Base-by-base conservation (phyloP, 2,797 vertebrate genomes). In the Nannoperca obscura region DNA sequence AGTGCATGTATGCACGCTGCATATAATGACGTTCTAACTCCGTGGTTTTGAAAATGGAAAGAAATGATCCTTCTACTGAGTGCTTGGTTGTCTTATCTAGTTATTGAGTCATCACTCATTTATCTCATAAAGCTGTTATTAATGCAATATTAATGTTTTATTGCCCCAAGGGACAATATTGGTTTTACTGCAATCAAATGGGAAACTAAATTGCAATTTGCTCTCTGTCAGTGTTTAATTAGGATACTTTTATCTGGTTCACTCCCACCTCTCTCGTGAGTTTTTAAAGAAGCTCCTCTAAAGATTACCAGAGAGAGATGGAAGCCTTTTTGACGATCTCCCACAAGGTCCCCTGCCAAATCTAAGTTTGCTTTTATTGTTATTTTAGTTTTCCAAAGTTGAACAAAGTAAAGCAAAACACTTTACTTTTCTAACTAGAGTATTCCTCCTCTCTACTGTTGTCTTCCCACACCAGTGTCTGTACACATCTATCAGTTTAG, bases 101-200 rank as follows among this genome's bases (percentile, higher is more conserved):
- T 80, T 76, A 78, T 74, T 71, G 76, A 83, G 62, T 76, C 85
- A 65, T 86, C 72, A 71, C 46, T 86, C 81, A 71, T 85, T 78
- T 67, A 82, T 84, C 78, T 59, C 36, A 36, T 64, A 19, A 12
- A 59, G 71, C 77, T 69, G 52, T 53, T n/a, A n/a, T n/a, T n/a
- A n/a, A 50, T 81, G 69, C 72, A 64, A 73, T 78, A 59, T 80
- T 78, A 74, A 72, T 49, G 55, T 74, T 76, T 53, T 0, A 13
- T 34, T 53, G 27, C 58, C 54, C 64, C 9, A 24, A 50, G 68
- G 58, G 63, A 67, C 36, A 12, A 38, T 61, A 34, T 55, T 69
- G 66, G 47, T 53, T 69, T 80, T 17, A 46, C 67, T 74, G 66
- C 40, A 71, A 57, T 71, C 27, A 47, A 68, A 46, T 74, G 63